A percentile compares a stretch with the other conserved stretches of the same genome.
Conservation (phyloP, 2,888 invertebrate species). For the Petrolisthes cinctipes region DNA sequence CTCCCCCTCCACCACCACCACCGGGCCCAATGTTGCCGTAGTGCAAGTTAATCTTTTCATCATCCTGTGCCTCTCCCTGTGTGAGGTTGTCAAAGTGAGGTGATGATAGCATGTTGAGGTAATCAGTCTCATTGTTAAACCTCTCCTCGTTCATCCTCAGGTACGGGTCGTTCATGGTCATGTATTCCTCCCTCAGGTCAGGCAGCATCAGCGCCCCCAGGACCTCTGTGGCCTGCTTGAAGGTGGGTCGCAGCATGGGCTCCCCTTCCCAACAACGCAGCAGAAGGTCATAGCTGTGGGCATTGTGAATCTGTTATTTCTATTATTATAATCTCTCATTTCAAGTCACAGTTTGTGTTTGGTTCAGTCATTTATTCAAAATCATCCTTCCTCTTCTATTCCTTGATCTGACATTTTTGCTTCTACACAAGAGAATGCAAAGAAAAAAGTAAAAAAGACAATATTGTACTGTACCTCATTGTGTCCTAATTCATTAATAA, state of each 20-base stretch:
- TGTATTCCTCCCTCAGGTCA: slow-evolving; percentile 53
- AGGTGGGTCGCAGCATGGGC: slow-evolving; percentile 83
- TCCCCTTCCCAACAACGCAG: slow-evolving; percentile 86
- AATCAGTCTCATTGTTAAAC: slow-evolving; percentile 55
- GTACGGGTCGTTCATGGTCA: slow-evolving; percentile 55
- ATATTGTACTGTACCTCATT: too few relatives aligned
- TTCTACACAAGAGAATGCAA: too few relatives aligned
- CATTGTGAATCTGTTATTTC: neutral
- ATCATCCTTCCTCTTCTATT: neutral
- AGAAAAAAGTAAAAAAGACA: too few relatives aligned
- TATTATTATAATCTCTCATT: too few relatives aligned
- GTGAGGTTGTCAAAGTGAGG: slow-evolving; percentile 61
- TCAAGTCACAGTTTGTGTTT: too few relatives aligned
- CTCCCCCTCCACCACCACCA: too few relatives aligned
- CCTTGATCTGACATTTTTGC: neutral
- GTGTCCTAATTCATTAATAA: too few relatives aligned
- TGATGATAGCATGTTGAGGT: slow-evolving; percentile 55
- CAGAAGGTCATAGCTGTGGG: slow-evolving; percentile 80
- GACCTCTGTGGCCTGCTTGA: slow-evolving; percentile 80
- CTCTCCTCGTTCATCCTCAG: slow-evolving; percentile 55
- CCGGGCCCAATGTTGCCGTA: slow-evolving; percentile 49
- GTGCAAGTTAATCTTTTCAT: neutral
- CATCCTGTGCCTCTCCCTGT: neutral
- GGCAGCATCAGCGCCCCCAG: slow-evolving; percentile 81
- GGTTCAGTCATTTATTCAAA: neutral